Percentiles rank a stretch among this genome's conserved stretches.
These are phyloP conservation scores for Tadarida brasiliensis DNA, from an alignment of 2,797 vertebrate species.

Conservation along the genomic window DNA sequence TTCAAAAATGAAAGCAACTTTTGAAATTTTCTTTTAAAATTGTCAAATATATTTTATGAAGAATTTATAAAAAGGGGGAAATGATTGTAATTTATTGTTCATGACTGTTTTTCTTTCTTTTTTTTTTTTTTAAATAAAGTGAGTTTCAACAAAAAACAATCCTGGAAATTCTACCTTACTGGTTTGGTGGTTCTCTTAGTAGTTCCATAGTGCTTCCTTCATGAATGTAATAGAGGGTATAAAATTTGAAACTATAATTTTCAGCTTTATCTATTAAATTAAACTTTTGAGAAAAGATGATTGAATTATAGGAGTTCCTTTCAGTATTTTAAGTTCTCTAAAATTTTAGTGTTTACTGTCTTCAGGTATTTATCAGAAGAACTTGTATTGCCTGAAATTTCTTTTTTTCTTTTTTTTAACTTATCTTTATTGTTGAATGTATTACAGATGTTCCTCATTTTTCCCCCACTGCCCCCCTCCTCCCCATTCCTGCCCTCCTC, in stretches of 20 bases:
- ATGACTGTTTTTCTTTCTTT: constrained; percentile 79
- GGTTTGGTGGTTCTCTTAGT: constrained; percentile 56
- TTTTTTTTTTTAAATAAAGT: constrained; percentile 85
- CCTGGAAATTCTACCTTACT: constrained; percentile 63
- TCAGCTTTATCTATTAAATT: constrained; percentile 31
- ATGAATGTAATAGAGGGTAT: constrained; percentile 17
- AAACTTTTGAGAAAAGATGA: constrained; percentile 26
- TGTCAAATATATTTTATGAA: constrained; percentile 90
- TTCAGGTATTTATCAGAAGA: constrained; percentile 48
- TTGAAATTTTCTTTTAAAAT: constrained; percentile 86
- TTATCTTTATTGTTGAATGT: too few relatives aligned
- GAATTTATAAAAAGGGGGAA: constrained; percentile 88
- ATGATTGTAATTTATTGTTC: constrained; percentile 91
- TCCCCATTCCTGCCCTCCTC: too few relatives aligned
- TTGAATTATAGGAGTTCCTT: constrained; percentile 4
- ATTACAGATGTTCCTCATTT: too few relatives aligned
- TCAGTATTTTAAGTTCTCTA: constrained; percentile 46
- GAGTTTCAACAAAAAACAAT: constrained; percentile 84
- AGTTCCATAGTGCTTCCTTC: neutral
- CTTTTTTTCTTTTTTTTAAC: neutral
- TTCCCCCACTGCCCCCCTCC: too few relatives aligned
- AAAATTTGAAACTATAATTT: constrained; percentile 36
- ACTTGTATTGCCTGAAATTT: constrained; percentile 53
- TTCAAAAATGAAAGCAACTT: constrained; percentile 84
- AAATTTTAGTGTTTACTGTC: constrained; percentile 19